Evolutionary conservation across 2,113 vertebrate species (phyloP), one percentile per base, ranked within the genome.

Genomic region (Periophthalmus modestus): DNA sequence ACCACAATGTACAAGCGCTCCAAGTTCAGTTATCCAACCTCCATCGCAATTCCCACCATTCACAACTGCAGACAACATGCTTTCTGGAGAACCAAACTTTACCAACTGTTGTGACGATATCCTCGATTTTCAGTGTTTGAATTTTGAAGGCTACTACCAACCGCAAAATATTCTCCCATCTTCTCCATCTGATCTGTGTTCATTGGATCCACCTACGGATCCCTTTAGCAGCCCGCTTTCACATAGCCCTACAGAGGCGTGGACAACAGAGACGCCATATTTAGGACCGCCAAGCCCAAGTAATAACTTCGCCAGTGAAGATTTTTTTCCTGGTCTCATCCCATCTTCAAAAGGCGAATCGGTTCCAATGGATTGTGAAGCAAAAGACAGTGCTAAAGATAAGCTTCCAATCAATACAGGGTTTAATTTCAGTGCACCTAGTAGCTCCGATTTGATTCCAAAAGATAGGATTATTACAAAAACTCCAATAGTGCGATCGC

Each of bases 181-280:
- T 1, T 87, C 94, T 19, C 89, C 93, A 0, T 91, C 92, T 0
- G 93, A 93, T 34, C 88, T 94, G 61, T 94, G 93, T 65, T 88
- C 91, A 0, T 82, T 92, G 16, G 93, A 94, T 52, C 90, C 92
- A 10, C 91, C 91, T 52, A 89, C 92, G 0, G 93, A 92, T 23
- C 93, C 94, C 14, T 94, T 94, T 69, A 93, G 88, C 76, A 94
- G 92, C 43, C 93, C 94, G 18, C 92, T 94, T 61, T 93, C 94
- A 14, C 94, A 94, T 76, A 93, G 93, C 77, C 90, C 94, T 1
- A 69, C 92, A 0, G 92, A 94, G 11, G 86, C 90, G 0, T 94
- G 94, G 94, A 82, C 91, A 15, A 82, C 92, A 0, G 94, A 93
- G 78, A 93, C 93, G 0, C 91, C 94, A 0, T 94, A 94, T 72